Conservation (phyloP, 2,113 vertebrate species). For the Rhinopomastus cyanomelas region DNA sequence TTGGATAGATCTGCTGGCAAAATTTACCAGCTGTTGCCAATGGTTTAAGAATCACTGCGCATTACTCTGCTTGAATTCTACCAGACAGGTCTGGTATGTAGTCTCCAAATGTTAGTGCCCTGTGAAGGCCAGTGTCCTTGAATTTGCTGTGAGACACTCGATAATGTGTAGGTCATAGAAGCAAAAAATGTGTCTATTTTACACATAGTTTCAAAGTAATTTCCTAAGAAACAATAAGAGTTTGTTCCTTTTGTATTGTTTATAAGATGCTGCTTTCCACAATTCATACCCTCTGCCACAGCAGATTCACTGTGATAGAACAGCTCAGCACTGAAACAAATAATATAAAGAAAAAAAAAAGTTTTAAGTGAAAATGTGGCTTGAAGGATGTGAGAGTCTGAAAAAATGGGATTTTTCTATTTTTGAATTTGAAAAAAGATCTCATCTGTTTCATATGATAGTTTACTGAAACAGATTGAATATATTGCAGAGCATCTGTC, state of each 20-base stretch:
- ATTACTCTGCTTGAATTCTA: background rate
- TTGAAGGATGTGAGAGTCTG: background rate
- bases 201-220: background rate
- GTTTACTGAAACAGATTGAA: constrained; percentile 38
- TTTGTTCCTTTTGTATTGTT: background rate
- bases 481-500: constrained; percentile 35
- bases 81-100: background rate
- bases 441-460: background rate
- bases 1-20: background rate
- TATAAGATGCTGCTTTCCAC: background rate
- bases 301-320: background rate
- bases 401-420: background rate
- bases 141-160: background rate
- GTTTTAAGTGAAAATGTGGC: background rate
- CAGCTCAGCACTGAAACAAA: background rate
- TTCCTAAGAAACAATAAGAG: background rate
- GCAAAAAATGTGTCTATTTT: background rate
- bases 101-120: background rate
- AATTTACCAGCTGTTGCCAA: background rate
- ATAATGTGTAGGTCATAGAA: background rate
- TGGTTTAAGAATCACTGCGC: background rate
- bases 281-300: background rate
- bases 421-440: background rate
- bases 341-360: background rate
- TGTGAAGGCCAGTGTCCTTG: background rate